Conservation (phyloP, 2,888 invertebrate species). For the Terebella lapidaria region DNA sequence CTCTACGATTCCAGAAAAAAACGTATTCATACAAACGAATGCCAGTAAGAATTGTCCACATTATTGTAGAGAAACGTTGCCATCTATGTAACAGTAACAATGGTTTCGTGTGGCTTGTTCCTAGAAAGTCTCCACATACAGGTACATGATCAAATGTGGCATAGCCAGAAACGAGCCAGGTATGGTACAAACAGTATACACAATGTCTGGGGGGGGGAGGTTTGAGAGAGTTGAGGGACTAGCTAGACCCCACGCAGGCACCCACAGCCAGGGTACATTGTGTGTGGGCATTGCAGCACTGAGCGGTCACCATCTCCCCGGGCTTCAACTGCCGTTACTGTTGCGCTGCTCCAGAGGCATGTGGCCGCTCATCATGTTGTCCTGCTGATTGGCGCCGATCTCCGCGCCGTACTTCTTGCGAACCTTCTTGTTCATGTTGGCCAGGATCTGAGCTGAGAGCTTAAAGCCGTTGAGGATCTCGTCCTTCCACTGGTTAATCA, state of each 20-base stretch:
- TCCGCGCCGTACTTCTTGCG: conserved; percentile 95
- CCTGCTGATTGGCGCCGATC: conserved; percentile 8
- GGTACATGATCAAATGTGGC: too few relatives aligned
- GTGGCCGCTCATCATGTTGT: not conserved
- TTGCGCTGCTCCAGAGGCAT: conserved; percentile 43
- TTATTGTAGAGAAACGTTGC: too few relatives aligned
- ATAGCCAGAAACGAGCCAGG: too few relatives aligned
- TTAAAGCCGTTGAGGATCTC: conserved; percentile 94
- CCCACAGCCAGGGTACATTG: not conserved
- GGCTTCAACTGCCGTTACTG: conserved; percentile 28
- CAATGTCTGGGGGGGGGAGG: too few relatives aligned
- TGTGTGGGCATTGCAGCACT: not conserved
- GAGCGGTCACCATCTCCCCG: not conserved
- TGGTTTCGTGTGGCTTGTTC: too few relatives aligned
- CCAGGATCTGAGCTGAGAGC: conserved; percentile 88
- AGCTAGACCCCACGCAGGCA: not conserved
- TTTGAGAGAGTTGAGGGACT: too few relatives aligned
- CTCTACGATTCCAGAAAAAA: too few relatives aligned
- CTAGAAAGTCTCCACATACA: too few relatives aligned
- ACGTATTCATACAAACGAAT: too few relatives aligned
- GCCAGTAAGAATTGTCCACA: too few relatives aligned
- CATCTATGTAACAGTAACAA: too few relatives aligned
- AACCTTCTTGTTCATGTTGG: conserved; percentile 96
- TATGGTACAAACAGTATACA: too few relatives aligned
- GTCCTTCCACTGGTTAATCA: conserved; percentile 96